phyloP scores from a whole-genome alignment of 2,113 vertebrate genomes.

The Callionymus lyra region DNA sequence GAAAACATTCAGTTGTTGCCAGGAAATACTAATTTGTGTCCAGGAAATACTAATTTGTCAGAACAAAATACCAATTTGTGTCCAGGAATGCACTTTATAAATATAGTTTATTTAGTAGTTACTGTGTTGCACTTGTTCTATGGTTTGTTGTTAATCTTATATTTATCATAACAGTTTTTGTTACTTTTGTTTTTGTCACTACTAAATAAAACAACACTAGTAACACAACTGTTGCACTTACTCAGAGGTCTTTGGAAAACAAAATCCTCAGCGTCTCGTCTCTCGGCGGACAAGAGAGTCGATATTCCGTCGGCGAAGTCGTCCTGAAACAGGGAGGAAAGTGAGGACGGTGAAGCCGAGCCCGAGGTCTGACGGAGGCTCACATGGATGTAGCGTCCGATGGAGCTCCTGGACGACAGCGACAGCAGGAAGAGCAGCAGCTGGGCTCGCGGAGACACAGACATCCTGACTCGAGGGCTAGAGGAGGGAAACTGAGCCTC shows the following conservation, averaged over 20 bases:
- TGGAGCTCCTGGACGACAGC: constrained; percentile 33
- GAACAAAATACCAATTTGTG: too few species aligned
- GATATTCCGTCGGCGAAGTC: constrained; percentile 46
- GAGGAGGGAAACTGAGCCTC: constrained; percentile 24
- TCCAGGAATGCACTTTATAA: too few species aligned
- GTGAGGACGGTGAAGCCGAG: not conserved
- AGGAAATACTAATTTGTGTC: too few species aligned
- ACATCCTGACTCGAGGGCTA: constrained; percentile 42
- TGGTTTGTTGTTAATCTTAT: too few species aligned
- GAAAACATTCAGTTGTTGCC: too few species aligned
- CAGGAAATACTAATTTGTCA: too few species aligned
- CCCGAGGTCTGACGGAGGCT: not conserved
- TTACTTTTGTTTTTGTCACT: too few species aligned
- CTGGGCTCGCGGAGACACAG: constrained; percentile 34
- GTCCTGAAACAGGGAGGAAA: constrained; percentile 29
- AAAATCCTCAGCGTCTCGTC: constrained; percentile 54
- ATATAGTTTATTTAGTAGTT: too few species aligned
- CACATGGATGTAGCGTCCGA: constrained; percentile 53
- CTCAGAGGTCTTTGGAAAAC: constrained; percentile 57
- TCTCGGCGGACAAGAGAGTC: constrained; percentile 51
- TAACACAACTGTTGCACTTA: constrained; percentile 38
- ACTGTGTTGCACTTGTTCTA: too few species aligned
- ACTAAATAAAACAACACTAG: too few species aligned
- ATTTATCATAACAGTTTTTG: too few species aligned
- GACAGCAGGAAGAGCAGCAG: constrained; percentile 49